Evolutionary conservation across 2,888 invertebrate species (phyloP).

Genomic region (Nomada ruficornis): DNA sequence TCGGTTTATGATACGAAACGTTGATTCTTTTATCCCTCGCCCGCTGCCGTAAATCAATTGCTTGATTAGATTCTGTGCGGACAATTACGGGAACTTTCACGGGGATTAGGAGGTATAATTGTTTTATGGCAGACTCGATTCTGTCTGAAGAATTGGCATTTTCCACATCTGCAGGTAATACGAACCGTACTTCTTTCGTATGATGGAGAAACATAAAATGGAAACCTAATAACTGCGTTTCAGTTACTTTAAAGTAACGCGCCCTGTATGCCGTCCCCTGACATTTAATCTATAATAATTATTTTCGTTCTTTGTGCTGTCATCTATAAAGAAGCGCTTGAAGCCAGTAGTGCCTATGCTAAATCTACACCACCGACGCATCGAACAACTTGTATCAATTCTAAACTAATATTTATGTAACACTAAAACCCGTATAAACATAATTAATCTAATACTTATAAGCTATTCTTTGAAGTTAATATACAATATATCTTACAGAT

Average conservation of each 20-base stretch:
- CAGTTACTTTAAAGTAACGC: no score
- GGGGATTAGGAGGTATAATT: constrained; percentile 32
- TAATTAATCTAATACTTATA: no score
- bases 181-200: not conserved
- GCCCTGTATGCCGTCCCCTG: no score
- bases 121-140: constrained; percentile 20
- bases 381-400: no score
- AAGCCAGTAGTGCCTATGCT: no score
- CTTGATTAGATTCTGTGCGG: not conserved
- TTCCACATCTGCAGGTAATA: not conserved
- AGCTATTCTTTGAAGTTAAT: no score
- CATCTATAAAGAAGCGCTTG: no score
- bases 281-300: no score
- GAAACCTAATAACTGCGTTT: not conserved
- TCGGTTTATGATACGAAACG: not conserved
- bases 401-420: no score
- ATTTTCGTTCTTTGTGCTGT: no score
- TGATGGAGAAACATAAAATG: not conserved
- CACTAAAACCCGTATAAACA: rapidly evolving
- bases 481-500: no score
- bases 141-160: not conserved
- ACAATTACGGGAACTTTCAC: constrained; percentile 28
- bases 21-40: not conserved
- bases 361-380: no score
- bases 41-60: constrained; percentile 15